Evolutionary conservation across 2,797 vertebrate genomes (phyloP).

Genomic region (Monodelphis domestica): DNA sequence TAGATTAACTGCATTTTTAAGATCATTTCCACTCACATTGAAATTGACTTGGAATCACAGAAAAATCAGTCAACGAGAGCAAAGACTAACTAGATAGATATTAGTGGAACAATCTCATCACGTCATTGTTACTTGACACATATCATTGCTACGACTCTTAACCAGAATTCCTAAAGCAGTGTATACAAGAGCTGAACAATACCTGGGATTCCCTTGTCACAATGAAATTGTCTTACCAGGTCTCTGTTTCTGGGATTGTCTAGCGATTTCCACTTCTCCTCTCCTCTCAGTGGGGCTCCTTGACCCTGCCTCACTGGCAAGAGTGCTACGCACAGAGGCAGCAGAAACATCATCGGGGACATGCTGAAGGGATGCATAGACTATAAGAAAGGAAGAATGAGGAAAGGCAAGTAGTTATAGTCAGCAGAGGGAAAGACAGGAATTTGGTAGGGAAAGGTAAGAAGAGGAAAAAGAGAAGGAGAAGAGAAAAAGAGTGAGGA

Average conservation of each 20-base stretch:
- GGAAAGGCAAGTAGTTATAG: not conserved
- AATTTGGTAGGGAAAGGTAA: not conserved
- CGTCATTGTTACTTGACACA: not conserved
- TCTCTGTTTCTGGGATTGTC: slow-evolving; percentile 84
- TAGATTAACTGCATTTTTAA: not conserved
- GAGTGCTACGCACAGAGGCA: slow-evolving; percentile 72
- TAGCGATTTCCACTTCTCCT: slow-evolving; percentile 83
- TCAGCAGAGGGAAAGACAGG: no score
- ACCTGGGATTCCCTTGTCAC: not conserved
- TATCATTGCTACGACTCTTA: not conserved
- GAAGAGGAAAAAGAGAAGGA: not conserved
- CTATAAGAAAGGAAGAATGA: not conserved
- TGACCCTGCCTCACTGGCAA: slow-evolving; percentile 62
- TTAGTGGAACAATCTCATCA: not conserved
- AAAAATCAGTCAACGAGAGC: not conserved
- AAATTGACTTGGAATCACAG: slow-evolving; percentile 3
- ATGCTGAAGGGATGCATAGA: slow-evolving; percentile 45
- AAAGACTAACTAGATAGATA: not conserved
- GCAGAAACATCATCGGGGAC: slow-evolving; percentile 75
- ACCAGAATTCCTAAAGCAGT: not conserved
- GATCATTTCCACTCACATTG: slow-evolving; percentile 18
- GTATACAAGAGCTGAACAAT: not conserved
- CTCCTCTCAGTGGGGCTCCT: slow-evolving; percentile 67
- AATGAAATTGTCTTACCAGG: slow-evolving; percentile 79
- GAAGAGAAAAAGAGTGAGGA: not conserved